Base-by-base conservation (phyloP, 1,140 invertebrate genomes). In the Diachasma alloeum region DNA sequence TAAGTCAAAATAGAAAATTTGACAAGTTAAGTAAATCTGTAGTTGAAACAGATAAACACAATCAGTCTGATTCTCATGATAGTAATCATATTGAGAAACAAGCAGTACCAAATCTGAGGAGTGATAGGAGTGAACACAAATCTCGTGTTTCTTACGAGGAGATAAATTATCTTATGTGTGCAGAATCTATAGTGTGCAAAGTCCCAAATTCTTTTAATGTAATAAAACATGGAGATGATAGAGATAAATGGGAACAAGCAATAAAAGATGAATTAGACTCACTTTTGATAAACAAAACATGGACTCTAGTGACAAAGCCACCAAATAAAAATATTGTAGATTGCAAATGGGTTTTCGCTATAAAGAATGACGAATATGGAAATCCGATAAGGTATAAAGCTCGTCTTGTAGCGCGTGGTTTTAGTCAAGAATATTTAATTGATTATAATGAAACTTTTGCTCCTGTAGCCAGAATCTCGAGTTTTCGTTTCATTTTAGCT, bases 341-440 rank as follows among this genome's bases (percentile, higher is more conserved):
- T 66, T 59, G 53, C 17, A 66, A 87, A 76, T 79, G 77, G 74
- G 26, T 79, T 13, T 79, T 74, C 15, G 15, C 48, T 39, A 75
- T 75, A 15, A 76, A 74, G 6, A 56, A 69, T 39, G 53, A 73
- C 59, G 48, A 83, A 81, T 79, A 77, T 79, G 86, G 85, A 31
- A 78, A 86, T 70, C 78, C 83, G 31, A 42, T 78, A 44, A 81
- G 77, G 68, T 85, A 87, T 81, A 90, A 88, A 72, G 90, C 86
- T 46, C 71, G 88, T 46, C 80, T 90, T 59, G 86, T 90, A 22
- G 87, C 86, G 11, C 83, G 83, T 74, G 90, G 88, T 5, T 91
- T 82, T 67, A 81, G 63, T 26, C 88, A 90, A 82, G 72, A 80
- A 67, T 74, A 84, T 73, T 74, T 83, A 31, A 31, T 82, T 17